Conservation (phyloP, 2,113 vertebrate species). For the Ptilonorhynchus violaceus region DNA sequence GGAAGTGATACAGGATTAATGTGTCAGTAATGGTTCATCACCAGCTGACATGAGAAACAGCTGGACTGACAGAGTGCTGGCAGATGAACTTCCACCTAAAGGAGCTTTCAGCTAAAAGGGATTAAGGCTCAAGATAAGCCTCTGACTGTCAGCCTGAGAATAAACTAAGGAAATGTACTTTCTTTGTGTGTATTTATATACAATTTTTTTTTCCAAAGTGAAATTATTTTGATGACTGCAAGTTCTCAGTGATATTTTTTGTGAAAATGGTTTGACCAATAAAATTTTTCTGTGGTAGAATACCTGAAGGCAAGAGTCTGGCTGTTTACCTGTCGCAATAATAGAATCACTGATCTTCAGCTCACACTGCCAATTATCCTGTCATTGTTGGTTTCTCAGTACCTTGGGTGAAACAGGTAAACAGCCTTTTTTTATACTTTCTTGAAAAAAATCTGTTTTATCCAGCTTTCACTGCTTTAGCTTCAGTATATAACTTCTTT, state of each 20-base stretch:
- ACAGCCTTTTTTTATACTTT: background rate
- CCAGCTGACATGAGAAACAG: constrained; percentile 38
- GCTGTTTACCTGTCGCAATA: background rate
- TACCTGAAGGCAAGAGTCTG: background rate
- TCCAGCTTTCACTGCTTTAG: background rate
- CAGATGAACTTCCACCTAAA: constrained; percentile 43
- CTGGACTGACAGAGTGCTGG: background rate
- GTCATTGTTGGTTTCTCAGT: background rate
- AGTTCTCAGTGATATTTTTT: background rate
- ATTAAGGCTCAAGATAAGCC: constrained; percentile 38
- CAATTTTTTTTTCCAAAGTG: background rate
- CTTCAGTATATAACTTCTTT: background rate
- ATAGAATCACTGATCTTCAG: background rate
- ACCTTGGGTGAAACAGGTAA: background rate
- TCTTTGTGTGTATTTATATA: background rate
- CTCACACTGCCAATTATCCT: background rate
- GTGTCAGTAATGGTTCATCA: constrained; percentile 60
- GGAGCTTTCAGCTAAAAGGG: constrained; percentile 33
- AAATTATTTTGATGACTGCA: background rate
- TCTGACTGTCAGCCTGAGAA: background rate
- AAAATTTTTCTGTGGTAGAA: background rate
- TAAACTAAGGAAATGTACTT: background rate
- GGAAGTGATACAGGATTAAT: constrained; percentile 36
- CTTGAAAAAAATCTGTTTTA: background rate
- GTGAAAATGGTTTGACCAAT: background rate